phyloP scores from a whole-genome alignment of 2,113 vertebrate species.

The Erythrolamprus reginae region DNA sequence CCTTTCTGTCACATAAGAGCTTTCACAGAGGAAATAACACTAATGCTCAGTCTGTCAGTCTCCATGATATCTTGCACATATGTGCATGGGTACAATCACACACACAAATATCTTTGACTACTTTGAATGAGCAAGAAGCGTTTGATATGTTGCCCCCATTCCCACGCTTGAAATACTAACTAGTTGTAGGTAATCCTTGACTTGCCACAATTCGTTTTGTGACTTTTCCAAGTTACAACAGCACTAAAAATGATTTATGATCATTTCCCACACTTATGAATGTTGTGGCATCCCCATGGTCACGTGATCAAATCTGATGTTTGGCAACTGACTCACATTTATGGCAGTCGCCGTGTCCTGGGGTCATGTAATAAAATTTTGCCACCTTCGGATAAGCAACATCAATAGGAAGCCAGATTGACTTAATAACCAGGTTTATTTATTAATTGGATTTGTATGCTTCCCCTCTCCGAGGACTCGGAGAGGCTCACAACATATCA shows the following conservation, averaged over 20 bases:
- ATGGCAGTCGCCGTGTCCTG: neutral
- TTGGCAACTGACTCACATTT: neutral
- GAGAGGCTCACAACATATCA: no score
- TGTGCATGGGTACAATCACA: fast-evolving
- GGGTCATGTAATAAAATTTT: neutral
- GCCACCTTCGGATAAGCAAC: neutral
- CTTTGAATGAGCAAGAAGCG: neutral
- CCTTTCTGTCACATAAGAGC: neutral
- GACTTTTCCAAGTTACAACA: neutral
- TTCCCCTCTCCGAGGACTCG: no score
- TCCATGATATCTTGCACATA: neutral
- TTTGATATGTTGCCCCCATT: neutral
- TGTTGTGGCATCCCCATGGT: neutral
- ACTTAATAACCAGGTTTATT: neutral
- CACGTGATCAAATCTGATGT: neutral
- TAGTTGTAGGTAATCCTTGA: neutral
- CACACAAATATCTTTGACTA: neutral
- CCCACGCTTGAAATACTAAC: neutral
- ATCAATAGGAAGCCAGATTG: neutral
- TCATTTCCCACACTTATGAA: neutral
- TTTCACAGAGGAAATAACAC: neutral
- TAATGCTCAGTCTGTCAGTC: neutral
- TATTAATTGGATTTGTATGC: no score
- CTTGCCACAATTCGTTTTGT: neutral
- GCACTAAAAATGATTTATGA: neutral